Conservation (phyloP, 1,140 invertebrate genomes). For the Ridgeia piscesae region DNA sequence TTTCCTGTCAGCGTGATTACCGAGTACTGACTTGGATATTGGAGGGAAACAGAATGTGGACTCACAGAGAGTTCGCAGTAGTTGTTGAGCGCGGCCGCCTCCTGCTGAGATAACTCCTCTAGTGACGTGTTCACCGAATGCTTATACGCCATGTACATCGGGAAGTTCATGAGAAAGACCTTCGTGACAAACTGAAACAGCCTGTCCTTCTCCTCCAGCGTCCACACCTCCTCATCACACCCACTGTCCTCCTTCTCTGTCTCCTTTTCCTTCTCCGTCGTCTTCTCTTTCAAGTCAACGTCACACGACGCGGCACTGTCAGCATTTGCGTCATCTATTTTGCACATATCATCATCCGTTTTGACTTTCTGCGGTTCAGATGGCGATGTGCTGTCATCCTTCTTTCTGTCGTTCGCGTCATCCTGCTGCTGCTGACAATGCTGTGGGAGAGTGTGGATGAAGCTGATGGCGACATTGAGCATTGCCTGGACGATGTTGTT, state of each 20-base stretch:
- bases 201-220: slow-evolving; percentile 75
- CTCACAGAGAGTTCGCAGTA: slow-evolving; percentile 78
- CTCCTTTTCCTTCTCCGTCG: no score
- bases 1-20: not conserved
- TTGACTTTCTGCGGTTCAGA: not conserved
- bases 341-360: slow-evolving; percentile 10
- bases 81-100: slow-evolving; percentile 73
- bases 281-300: slow-evolving; percentile 39
- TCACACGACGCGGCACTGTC: slow-evolving; percentile 23
- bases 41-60: slow-evolving; percentile 19
- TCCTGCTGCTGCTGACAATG: slow-evolving; percentile 31
- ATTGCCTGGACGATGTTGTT: slow-evolving; percentile 83
- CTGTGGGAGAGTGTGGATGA: slow-evolving; percentile 51
- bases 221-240: slow-evolving; percentile 61
- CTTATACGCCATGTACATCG: slow-evolving; percentile 88
- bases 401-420: not conserved
- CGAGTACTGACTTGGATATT: not conserved
- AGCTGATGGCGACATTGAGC: slow-evolving; percentile 54
- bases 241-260: slow-evolving; percentile 36
- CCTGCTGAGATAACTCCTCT: slow-evolving; percentile 73
- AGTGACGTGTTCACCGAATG: slow-evolving; percentile 70
- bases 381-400: slow-evolving; percentile 33
- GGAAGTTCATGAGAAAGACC: slow-evolving; percentile 84
- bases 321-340: slow-evolving; percentile 18
- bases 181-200: slow-evolving; percentile 77